phyloP scores from a whole-genome alignment of 2,797 vertebrate genomes.

The Chaetodon trifasciatus region DNA sequence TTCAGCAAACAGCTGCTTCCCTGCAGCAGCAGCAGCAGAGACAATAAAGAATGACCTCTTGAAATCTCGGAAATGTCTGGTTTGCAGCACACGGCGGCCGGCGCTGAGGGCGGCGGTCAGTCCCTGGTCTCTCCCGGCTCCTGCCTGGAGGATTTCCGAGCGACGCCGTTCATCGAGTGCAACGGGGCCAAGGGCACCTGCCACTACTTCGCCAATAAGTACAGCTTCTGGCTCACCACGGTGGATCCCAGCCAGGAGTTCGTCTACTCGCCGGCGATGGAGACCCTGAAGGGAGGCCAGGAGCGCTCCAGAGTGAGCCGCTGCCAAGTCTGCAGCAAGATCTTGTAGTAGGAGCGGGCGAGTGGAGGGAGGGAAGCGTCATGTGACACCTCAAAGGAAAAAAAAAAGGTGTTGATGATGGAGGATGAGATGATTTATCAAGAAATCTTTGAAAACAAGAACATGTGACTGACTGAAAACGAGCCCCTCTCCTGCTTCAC shows the following conservation, averaged over 20 bases:
- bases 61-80: background rate
- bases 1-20: too few species aligned
- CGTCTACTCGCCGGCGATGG: slow-evolving; percentile 79
- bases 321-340: slow-evolving; percentile 98
- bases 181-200: slow-evolving; percentile 92
- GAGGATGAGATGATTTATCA: slow-evolving; percentile 42
- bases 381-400: slow-evolving; percentile 28
- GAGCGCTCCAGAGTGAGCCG: slow-evolving; percentile 91
- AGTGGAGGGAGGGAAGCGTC: slow-evolving; percentile 23
- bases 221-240: slow-evolving; percentile 97
- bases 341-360: slow-evolving; percentile 84
- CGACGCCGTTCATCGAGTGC: slow-evolving; percentile 97
- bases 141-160: slow-evolving; percentile 95
- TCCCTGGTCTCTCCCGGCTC: slow-evolving; percentile 95
- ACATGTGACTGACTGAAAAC: slow-evolving; percentile 70
- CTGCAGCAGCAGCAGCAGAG: background rate
- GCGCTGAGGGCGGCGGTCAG: slow-evolving; percentile 94
- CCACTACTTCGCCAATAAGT: slow-evolving; percentile 97
- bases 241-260: slow-evolving; percentile 90
- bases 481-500: slow-evolving; percentile 56
- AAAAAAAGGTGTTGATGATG: slow-evolving; percentile 10
- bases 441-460: slow-evolving; percentile 53
- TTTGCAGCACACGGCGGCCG: slow-evolving; percentile 93
- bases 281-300: slow-evolving; percentile 93
- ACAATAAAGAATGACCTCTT: background rate